phyloP scores from a whole-genome alignment of 2,888 invertebrate species.

The Arrhopalites spinosus region DNA sequence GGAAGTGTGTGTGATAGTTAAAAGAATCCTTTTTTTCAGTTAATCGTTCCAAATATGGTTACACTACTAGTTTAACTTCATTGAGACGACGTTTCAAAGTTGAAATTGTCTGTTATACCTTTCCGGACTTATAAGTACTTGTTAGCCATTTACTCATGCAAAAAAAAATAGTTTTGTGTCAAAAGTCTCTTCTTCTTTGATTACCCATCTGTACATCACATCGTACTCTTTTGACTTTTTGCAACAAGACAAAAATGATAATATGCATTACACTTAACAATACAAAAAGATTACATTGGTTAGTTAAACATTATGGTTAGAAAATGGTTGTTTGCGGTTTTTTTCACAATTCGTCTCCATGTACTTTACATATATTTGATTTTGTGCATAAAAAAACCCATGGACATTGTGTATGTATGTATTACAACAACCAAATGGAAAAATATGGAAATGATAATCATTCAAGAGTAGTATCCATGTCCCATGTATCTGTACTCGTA shows the following conservation, averaged over 20 bases:
- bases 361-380: background rate
- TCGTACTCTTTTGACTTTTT: too few relatives aligned
- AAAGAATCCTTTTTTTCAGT: background rate
- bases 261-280: too few relatives aligned
- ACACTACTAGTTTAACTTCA: background rate
- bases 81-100: background rate
- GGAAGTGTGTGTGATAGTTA: background rate
- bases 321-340: background rate
- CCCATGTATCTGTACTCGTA: too few relatives aligned
- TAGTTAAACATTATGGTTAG: background rate
- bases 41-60: conserved; percentile 27
- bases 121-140: conserved; percentile 1
- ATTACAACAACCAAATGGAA: too few relatives aligned
- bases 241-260: too few relatives aligned
- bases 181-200: background rate
- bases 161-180: conserved; percentile 12
- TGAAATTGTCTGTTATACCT: background rate
- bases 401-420: too few relatives aligned
- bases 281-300: too few relatives aligned
- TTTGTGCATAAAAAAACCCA: background rate
- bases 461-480: background rate
- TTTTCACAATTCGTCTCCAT: background rate
- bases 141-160: conserved; percentile 22
- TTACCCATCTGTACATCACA: too few relatives aligned
- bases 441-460: background rate